Evolutionary conservation across 2,113 vertebrate species (phyloP).

Genomic region (Misgurnus anguillicaudatus): DNA sequence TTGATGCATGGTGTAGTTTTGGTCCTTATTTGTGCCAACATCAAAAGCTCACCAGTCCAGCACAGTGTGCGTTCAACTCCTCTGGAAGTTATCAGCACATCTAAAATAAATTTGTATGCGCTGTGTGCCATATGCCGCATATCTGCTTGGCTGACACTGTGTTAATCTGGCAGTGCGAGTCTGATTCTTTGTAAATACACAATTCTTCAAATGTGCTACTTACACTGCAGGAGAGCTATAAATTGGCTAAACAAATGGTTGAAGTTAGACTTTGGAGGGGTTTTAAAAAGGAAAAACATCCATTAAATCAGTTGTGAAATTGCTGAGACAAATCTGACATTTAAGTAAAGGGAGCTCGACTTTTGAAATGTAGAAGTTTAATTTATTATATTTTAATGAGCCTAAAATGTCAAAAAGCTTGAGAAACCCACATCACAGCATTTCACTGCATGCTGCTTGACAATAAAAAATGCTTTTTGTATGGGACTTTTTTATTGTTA

Average conservation of each 20-base stretch:
- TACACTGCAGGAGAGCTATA: not conserved
- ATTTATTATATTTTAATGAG: too few relatives aligned
- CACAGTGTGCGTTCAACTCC: conserved; percentile 34
- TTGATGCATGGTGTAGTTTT: conserved; percentile 13
- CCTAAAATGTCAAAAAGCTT: too few relatives aligned
- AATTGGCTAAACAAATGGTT: not conserved
- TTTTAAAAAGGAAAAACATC: not conserved
- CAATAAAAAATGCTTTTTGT: too few relatives aligned
- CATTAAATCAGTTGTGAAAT: not conserved
- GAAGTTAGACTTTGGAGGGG: not conserved
- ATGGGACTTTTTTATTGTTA: too few relatives aligned
- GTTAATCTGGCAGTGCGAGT: conserved; percentile 45
- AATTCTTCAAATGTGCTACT: not conserved
- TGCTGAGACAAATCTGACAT: not conserved
- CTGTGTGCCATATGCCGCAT: conserved; percentile 42
- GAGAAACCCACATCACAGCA: too few relatives aligned
- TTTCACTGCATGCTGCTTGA: too few relatives aligned
- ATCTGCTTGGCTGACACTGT: conserved; percentile 36
- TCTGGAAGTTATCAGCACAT: conserved; percentile 48
- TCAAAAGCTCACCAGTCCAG: conserved; percentile 37
- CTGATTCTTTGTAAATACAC: conserved; percentile 5
- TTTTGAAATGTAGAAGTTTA: not conserved
- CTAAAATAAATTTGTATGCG: conserved; percentile 56
- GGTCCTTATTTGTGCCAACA: conserved; percentile 38
- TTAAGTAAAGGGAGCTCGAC: not conserved